These are phyloP conservation scores for Patiria miniata DNA, from an alignment of 35 echinoderm and acorn worm genomes.

Conservation along the genomic window DNA sequence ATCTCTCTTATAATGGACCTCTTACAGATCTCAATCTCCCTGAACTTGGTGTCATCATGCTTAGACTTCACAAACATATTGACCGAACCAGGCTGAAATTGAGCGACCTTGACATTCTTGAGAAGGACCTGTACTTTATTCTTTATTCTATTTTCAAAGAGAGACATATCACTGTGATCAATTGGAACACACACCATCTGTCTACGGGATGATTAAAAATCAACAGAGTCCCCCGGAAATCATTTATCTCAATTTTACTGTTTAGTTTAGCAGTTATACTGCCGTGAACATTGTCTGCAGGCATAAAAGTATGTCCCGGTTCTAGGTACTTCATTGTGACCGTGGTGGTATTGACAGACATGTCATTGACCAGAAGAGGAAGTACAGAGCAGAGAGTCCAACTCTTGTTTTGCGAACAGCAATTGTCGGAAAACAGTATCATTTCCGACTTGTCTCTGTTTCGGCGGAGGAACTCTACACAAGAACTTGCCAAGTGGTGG, in stretches of 20 bases:
- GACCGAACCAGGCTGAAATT: conserved; percentile 24
- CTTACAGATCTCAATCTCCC: conserved; percentile 14
- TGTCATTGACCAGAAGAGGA: conserved; percentile 32
- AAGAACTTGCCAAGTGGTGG: conserved; percentile 39
- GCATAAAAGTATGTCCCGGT: conserved; percentile 51
- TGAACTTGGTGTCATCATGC: not conserved
- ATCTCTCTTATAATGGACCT: not conserved
- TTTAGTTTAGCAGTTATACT: conserved; percentile 44
- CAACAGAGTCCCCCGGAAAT: conserved; percentile 42
- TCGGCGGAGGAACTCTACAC: conserved; percentile 28
- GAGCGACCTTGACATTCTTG: not conserved
- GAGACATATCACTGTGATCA: conserved; percentile 23
- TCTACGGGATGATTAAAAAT: conserved; percentile 31
- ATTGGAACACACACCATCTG: not conserved
- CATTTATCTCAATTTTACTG: not conserved
- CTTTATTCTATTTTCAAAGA: not conserved
- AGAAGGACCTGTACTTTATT: conserved; percentile 12
- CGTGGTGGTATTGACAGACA: not conserved
- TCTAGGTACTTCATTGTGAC: conserved; percentile 54
- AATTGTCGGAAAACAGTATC: conserved; percentile 54
- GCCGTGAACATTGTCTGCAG: conserved; percentile 53
- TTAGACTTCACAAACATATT: conserved; percentile 22
- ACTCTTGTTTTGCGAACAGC: conserved; percentile 42
- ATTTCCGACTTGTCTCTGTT: conserved; percentile 32
- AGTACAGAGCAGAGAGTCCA: conserved; percentile 47